Base-by-base conservation (phyloP, 2,797 vertebrate species). In the Anguilla obscura region DNA sequence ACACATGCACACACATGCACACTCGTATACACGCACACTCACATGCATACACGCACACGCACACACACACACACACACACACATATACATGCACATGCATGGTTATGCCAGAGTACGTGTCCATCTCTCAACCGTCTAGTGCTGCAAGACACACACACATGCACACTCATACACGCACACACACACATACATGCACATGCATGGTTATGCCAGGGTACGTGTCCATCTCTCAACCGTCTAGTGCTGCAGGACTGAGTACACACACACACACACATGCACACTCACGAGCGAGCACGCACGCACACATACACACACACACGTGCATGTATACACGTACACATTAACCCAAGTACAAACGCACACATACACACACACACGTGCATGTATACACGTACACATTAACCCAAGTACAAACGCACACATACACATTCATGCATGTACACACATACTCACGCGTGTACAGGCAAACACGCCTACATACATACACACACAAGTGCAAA, bases 151-250 rank as follows among this genome's bases (percentile, higher is more conserved):
- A 85, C 30, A 36, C 56, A 45, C 21, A 14, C 85, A 85, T 14
- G 6, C 30, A 56, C 10, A 9, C 1, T 1, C 84, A 36, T 50
- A 58, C 80, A 24, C 63, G n/a, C 63, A 24, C 21, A 69, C 63
- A 69, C 63, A 69, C 63, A 74, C 10, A 1, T 33, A 36, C 36
- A 36, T 36, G 36, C 36, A 36, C 36, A 36, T 36, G 36, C 94
- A 95, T 88, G 91, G 91, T 91, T 94, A 95, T 85, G 93, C 93
- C 90, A 94, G 95, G 95, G 95, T 96, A 95, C 89, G 93, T 95
- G 91, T 87, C 92, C 87, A 12, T 90, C 92, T 89, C 86, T 87
- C 83, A 85, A 90, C 84, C 87, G 93, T 84, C 91, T 89, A 79
- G 88, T 89, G 27, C 33, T 14, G 2, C 8, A 14, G 66, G 36